These are phyloP conservation scores for Cassiopea xamachana DNA, from an alignment of 30 jellyfish, hydroid and myxozoan genomes.

Conservation along the genomic window DNA sequence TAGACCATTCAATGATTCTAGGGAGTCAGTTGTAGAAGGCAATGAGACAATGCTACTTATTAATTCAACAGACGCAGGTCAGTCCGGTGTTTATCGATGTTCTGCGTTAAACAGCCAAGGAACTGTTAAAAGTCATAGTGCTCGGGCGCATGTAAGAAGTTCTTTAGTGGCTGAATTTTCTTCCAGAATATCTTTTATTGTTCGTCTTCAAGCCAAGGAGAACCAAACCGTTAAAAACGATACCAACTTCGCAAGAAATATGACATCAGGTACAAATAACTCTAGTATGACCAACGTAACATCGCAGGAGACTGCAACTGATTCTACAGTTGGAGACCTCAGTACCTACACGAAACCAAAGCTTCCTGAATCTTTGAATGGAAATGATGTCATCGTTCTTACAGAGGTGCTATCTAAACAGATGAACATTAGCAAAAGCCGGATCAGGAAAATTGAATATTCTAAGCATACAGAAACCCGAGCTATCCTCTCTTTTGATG, in stretches of 20 bases:
- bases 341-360: not conserved
- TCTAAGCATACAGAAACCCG: not conserved
- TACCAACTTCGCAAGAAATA: not conserved
- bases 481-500: conserved; percentile 40
- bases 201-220: not conserved
- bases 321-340: not conserved
- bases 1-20: conserved; percentile 27
- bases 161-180: conserved; percentile 38
- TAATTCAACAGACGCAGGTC: conserved; percentile 21
- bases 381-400: not conserved
- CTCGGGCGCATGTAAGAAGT: conserved; percentile 55
- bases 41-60: conserved; percentile 25
- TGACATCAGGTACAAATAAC: not conserved
- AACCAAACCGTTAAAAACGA: not conserved
- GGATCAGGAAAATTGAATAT: conserved; percentile 25
- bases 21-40: not conserved
- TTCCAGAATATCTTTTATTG: conserved; percentile 21
- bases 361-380: conserved; percentile 24
- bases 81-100: conserved; percentile 73
- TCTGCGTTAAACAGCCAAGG: conserved; percentile 62
- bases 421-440: conserved; percentile 28
- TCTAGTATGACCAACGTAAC: not conserved
- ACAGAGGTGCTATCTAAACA: conserved; percentile 4
- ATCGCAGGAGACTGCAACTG: too few relatives aligned
- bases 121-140: conserved; percentile 30